Evolutionary conservation across 2,888 invertebrate genomes (phyloP).

Genomic region (Rotaria macrura): DNA sequence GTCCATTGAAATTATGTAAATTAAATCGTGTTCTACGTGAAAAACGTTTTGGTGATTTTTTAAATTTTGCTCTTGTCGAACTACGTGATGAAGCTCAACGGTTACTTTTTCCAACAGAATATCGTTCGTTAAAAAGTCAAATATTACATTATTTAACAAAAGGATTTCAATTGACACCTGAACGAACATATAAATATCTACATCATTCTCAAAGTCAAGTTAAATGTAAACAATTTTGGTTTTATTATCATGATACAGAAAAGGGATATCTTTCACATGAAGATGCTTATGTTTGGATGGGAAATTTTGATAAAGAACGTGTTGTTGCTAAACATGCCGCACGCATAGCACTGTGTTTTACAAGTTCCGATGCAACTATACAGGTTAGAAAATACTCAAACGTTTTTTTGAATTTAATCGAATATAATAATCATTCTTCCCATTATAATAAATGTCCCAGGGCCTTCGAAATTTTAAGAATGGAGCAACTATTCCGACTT

Average conservation of each 20-base stretch:
- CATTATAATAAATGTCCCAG: no score
- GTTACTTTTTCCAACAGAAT: neutral
- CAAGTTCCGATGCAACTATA: neutral
- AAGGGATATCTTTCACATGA: neutral
- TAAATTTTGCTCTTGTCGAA: neutral
- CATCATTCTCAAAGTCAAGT: slow-evolving; percentile 14
- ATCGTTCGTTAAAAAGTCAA: neutral
- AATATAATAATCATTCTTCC: no score
- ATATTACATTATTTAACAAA: neutral
- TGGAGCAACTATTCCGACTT: no score
- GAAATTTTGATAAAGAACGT: slow-evolving; percentile 12
- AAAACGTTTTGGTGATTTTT: neutral
- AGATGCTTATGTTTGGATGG: slow-evolving; percentile 2
- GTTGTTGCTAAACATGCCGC: neutral
- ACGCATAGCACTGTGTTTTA: slow-evolving; percentile 17
- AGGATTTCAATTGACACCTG: neutral
- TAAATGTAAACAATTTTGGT: slow-evolving; percentile 14
- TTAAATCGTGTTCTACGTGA: slow-evolving; percentile 11
- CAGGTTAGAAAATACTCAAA: neutral
- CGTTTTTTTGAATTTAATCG: no score
- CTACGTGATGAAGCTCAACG: neutral
- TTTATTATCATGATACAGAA: neutral
- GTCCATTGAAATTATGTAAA: slow-evolving; percentile 21
- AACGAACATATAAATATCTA: neutral
- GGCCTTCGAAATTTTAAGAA: no score